phyloP scores from a whole-genome alignment of 2,113 vertebrate species.

The Odocoileus virginianus region DNA sequence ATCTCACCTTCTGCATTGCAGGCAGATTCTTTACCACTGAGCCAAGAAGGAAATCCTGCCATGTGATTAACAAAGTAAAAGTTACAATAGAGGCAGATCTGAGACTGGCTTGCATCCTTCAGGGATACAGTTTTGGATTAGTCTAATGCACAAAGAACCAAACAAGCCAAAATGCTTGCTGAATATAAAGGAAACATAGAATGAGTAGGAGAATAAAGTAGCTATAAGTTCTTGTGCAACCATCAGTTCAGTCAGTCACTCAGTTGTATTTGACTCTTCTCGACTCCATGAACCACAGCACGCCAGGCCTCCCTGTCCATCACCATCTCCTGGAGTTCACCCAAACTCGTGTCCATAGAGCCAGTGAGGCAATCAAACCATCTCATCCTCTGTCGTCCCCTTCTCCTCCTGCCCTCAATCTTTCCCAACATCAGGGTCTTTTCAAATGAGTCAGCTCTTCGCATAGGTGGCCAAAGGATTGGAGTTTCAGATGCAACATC shows the following conservation, averaged over 20 bases:
- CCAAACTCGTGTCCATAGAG: background rate
- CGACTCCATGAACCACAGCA: background rate
- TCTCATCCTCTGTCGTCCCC: background rate
- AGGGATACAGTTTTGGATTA: background rate
- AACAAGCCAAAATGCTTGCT: background rate
- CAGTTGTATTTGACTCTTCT: background rate
- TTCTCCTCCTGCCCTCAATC: background rate
- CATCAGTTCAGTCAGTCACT: background rate
- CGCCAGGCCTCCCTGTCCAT: background rate
- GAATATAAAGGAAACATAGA: background rate
- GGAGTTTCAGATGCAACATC: background rate
- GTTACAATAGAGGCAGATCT: background rate
- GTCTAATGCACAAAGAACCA: background rate
- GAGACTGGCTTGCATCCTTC: background rate
- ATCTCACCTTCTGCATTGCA: background rate
- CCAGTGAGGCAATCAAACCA: accelerated
- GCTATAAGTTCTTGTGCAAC: background rate
- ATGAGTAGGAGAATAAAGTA: background rate
- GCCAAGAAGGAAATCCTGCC: background rate
- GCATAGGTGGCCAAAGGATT: background rate
- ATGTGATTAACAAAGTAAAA: background rate
- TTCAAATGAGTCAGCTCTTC: background rate
- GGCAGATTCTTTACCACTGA: background rate
- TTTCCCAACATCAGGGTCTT: background rate
- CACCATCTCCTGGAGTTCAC: background rate